A percentile compares a stretch with the other conserved stretches of the same genome.
Conservation (phyloP, 2,797 vertebrate genomes). For the Parauchenoglanis punctatus region DNA sequence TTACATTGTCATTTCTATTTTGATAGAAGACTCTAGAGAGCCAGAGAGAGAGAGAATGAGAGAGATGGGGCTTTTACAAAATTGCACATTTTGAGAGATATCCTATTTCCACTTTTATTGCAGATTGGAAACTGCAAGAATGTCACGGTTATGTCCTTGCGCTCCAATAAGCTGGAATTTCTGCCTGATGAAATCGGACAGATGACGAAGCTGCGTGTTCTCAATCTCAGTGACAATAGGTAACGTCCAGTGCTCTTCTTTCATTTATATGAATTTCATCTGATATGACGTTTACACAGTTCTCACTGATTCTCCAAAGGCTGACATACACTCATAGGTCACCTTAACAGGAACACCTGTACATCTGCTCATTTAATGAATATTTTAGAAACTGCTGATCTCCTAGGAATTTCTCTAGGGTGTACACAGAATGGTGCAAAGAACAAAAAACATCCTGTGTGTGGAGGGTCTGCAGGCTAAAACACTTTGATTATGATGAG, state of each 20-base stretch:
- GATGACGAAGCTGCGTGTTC: slow-evolving; percentile 96
- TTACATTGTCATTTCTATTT: slow-evolving; percentile 41
- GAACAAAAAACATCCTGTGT: too few relatives aligned
- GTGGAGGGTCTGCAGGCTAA: too few relatives aligned
- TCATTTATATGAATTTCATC: not conserved
- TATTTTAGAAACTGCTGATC: too few relatives aligned
- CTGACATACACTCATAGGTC: not conserved
- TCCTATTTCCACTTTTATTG: slow-evolving; percentile 48
- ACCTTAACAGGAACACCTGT: too few relatives aligned
- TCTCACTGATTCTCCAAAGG: not conserved
- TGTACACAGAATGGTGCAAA: too few relatives aligned
- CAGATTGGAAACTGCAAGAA: slow-evolving; percentile 99
- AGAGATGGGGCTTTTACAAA: slow-evolving; percentile 33
- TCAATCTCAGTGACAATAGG: slow-evolving; percentile 99
- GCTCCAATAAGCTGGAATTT: slow-evolving; percentile 97
- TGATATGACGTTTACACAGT: not conserved
- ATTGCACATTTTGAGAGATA: slow-evolving; percentile 40
- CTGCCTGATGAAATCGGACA: slow-evolving; percentile 98
- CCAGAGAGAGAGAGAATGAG: not conserved
- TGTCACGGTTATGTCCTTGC: slow-evolving; percentile 96
- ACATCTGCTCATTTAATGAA: too few relatives aligned
- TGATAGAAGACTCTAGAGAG: slow-evolving; percentile 7
- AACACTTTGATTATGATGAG: too few relatives aligned
- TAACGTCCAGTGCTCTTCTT: slow-evolving; percentile 64
- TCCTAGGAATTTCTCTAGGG: too few relatives aligned